A percentile compares a stretch with the other conserved stretches of the same genome.
These are phyloP conservation scores for Resseliella maxima DNA, from an alignment of 2,888 invertebrate genomes.

Conservation along the genomic window DNA sequence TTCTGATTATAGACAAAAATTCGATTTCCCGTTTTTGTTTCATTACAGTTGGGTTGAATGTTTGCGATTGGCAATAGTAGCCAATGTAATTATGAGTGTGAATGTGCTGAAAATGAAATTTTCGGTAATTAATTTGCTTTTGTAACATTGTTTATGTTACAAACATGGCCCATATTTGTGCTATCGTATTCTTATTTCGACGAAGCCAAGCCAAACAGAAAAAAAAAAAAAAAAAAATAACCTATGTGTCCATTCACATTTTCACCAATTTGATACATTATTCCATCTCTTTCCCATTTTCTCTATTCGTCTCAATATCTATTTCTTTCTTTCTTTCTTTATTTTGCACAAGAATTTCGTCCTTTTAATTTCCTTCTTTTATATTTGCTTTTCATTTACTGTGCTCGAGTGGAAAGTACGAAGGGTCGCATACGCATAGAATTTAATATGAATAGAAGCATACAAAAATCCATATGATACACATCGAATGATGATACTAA, in stretches of 20 bases:
- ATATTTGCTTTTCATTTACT: not conserved
- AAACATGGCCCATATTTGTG: no score
- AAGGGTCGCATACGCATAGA: not conserved
- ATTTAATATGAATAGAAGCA: not conserved
- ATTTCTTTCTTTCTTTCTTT: not conserved
- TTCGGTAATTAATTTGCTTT: constrained; percentile 27
- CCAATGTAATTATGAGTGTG: not conserved
- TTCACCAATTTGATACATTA: not conserved
- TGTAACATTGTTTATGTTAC: not conserved
- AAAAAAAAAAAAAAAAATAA: no score
- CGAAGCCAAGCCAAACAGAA: no score
- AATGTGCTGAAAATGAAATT: not conserved
- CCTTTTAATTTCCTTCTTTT: not conserved
- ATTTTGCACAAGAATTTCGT: not conserved
- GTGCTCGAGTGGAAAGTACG: not conserved
- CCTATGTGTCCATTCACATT: not conserved
- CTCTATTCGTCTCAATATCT: not conserved
- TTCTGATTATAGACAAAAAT: not conserved
- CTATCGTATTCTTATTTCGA: no score
- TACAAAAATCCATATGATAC: not conserved
- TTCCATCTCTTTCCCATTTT: not conserved
- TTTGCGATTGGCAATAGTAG: not conserved
- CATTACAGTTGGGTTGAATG: not conserved
- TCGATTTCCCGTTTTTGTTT: constrained; percentile 10
- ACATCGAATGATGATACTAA: no score